Conservation (phyloP, 2,113 vertebrate genomes). For the Phainopepla nitens region DNA sequence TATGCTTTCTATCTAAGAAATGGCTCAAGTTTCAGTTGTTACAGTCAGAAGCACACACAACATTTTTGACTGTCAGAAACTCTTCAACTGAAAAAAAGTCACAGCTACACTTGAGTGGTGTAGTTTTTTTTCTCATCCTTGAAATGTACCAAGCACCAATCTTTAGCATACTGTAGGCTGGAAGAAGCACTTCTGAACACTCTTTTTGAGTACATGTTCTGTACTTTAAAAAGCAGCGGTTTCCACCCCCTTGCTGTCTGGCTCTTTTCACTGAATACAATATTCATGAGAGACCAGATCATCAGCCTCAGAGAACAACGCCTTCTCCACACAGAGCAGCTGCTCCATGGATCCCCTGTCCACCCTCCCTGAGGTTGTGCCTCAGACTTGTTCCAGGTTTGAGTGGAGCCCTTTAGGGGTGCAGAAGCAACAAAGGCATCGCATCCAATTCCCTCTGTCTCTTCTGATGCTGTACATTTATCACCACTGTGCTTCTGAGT, state of each 20-base stretch:
- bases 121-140: neutral
- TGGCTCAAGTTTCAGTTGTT: neutral
- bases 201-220: neutral
- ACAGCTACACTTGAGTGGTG: neutral
- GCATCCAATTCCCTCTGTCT: accelerated
- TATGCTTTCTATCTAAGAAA: neutral
- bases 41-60: neutral
- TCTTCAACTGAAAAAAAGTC: neutral
- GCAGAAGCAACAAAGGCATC: accelerated
- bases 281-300: neutral
- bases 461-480: neutral
- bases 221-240: neutral
- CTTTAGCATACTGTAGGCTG: neutral
- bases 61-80: neutral
- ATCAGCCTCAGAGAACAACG: neutral
- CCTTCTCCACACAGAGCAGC: neutral
- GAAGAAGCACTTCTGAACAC: neutral
- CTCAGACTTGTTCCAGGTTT: neutral
- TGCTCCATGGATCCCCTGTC: neutral
- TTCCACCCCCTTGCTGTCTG: slow-evolving; percentile 11
- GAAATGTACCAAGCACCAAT: neutral
- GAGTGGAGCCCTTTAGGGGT: neutral
- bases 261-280: neutral
- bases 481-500: neutral
- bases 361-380: neutral